A percentile compares a stretch with the other conserved stretches of the same genome.
phyloP scores from a whole-genome alignment of 2,113 vertebrate species.

The Perccottus glenii region DNA sequence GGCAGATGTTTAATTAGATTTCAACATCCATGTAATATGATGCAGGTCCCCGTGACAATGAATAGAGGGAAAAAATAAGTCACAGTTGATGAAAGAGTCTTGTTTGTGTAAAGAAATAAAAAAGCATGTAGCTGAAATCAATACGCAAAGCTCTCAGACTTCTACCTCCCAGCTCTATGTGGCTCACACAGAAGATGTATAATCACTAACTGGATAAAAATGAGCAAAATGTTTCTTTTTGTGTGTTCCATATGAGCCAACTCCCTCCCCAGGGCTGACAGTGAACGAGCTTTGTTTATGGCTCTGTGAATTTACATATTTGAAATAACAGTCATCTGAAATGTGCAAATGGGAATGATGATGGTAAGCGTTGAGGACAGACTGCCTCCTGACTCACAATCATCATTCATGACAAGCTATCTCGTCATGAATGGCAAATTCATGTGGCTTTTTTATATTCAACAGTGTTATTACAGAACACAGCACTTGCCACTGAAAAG shows the following conservation, averaged over 20 bases:
- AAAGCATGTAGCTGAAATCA: constrained; percentile 33
- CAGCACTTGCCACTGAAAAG: not conserved
- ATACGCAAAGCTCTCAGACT: constrained; percentile 1
- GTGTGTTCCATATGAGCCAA: constrained; percentile 42
- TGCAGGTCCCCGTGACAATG: constrained; percentile 4
- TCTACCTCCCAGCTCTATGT: not conserved
- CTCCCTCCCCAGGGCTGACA: not conserved
- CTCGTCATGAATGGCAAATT: not conserved
- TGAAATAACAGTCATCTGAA: constrained; percentile 24
- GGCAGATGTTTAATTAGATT: not conserved
- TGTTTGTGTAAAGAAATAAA: constrained; percentile 39
- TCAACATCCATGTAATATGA: not conserved
- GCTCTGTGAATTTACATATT: constrained; percentile 14
- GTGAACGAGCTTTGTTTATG: constrained; percentile 6
- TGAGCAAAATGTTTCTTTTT: constrained; percentile 43
- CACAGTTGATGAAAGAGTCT: constrained; percentile 6
- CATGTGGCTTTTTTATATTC: not conserved
- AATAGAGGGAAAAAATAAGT: constrained; percentile 5
- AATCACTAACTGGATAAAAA: constrained; percentile 36
- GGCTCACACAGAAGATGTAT: constrained; percentile 20
- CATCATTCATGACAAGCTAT: not conserved
- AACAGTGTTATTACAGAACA: not conserved
- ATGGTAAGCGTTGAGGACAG: not conserved
- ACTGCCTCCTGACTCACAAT: no score
- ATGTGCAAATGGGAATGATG: constrained; percentile 34